Percentiles rank a stretch among this genome's conserved stretches.
Evolutionary conservation across 2,797 vertebrate species (phyloP).

Genomic region (Cercopithecus petaurista): DNA sequence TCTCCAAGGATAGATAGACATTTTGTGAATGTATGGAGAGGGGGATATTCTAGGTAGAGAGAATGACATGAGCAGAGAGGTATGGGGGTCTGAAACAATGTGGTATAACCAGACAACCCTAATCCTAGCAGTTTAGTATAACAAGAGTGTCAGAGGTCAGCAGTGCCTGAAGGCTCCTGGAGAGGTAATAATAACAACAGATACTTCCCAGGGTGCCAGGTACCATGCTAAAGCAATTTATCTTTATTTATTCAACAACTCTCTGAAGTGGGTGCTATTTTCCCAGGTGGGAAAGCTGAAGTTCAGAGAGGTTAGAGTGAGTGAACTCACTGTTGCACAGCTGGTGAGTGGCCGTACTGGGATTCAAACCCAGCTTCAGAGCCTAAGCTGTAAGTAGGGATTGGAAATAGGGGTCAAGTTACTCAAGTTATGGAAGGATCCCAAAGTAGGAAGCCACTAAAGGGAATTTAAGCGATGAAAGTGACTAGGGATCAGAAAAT

Average conservation of each 20-base stretch:
- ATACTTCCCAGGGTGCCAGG: background rate
- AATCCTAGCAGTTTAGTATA: background rate
- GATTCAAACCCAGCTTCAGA: background rate
- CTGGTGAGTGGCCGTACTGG: background rate
- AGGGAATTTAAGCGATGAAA: background rate
- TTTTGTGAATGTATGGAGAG: constrained; percentile 32
- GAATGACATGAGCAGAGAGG: background rate
- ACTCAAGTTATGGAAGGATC: background rate
- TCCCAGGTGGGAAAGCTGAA: constrained; percentile 8
- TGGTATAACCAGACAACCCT: background rate
- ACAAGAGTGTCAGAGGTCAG: background rate
- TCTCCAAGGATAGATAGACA: background rate
- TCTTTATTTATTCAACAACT: background rate
- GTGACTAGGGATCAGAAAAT: background rate
- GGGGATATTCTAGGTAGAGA: background rate
- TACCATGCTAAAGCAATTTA: background rate
- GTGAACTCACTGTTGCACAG: background rate
- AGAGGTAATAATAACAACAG: background rate
- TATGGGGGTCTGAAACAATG: background rate
- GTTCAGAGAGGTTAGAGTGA: background rate
- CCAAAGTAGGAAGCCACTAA: background rate
- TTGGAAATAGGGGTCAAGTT: background rate
- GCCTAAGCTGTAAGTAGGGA: background rate
- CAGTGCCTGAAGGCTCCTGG: background rate
- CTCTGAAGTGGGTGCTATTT: constrained; percentile 2